Percentiles rank a stretch among this genome's conserved stretches.
phyloP scores from a whole-genome alignment of 2,113 vertebrate species.

The Otis tarda region DNA sequence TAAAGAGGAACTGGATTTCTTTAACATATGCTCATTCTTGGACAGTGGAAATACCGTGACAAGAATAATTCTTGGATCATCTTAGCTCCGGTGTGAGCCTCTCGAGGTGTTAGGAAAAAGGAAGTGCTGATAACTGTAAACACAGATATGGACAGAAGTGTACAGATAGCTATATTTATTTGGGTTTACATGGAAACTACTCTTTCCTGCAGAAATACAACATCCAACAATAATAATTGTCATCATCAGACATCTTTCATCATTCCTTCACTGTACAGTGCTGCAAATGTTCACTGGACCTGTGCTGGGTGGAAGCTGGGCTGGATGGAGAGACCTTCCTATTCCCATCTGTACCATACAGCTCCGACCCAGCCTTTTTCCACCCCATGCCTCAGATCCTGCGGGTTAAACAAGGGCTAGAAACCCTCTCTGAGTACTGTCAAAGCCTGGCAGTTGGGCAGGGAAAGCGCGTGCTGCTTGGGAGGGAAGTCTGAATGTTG shows the following conservation, averaged over 20 bases:
- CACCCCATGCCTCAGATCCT: neutral
- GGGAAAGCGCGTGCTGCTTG: neutral
- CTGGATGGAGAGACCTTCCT: neutral
- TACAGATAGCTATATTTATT: neutral
- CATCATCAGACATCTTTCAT: neutral
- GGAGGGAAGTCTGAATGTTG: neutral
- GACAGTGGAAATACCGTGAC: neutral
- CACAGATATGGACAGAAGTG: neutral
- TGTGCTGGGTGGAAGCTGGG: neutral
- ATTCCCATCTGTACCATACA: neutral
- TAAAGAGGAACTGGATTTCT: neutral
- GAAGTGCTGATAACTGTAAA: neutral
- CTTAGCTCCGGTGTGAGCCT: neutral
- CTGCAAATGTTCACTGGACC: neutral
- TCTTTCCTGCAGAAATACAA: neutral
- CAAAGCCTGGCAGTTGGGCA: neutral
- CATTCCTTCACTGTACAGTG: neutral
- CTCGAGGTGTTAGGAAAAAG: neutral
- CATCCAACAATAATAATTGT: neutral
- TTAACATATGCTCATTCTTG: neutral
- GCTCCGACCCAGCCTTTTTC: neutral
- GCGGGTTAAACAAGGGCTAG: neutral
- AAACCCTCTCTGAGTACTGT: neutral
- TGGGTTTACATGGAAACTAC: neutral
- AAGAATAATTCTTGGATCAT: conserved; percentile 17